A percentile compares a stretch with the other conserved stretches of the same genome.
Conservation (phyloP, 2,888 invertebrate genomes). For the Gibbula magus region DNA sequence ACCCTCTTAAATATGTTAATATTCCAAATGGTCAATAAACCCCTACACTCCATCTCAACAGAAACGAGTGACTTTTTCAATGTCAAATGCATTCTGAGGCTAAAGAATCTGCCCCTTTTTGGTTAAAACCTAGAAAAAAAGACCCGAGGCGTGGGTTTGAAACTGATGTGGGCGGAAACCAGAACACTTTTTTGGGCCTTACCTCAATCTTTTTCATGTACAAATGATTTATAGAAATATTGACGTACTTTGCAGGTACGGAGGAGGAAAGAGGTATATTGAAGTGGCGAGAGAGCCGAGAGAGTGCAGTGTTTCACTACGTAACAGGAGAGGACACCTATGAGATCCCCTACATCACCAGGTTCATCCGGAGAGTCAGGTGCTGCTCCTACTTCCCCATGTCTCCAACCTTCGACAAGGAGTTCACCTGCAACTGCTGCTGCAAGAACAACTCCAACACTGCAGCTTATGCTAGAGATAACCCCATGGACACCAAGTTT, state of each 20-base stretch:
- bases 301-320: slow-evolving; percentile 18
- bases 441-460: background rate
- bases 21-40: too few relatives aligned
- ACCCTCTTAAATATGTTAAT: too few relatives aligned
- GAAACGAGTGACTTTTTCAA: too few relatives aligned
- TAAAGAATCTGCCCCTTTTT: too few relatives aligned
- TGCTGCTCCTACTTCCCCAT: slow-evolving; percentile 53
- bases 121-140: too few relatives aligned
- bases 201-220: background rate
- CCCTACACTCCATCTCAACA: too few relatives aligned
- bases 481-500: background rate
- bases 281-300: slow-evolving; percentile 45
- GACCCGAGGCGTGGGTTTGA: too few relatives aligned
- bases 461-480: background rate
- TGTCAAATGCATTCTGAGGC: too few relatives aligned
- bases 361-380: slow-evolving; percentile 36
- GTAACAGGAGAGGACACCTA: slow-evolving; percentile 30
- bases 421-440: slow-evolving; percentile 32
- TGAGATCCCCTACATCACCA: slow-evolving; percentile 50
- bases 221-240: background rate
- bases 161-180: too few relatives aligned
- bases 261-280: slow-evolving; percentile 54
- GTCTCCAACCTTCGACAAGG: slow-evolving; percentile 52
- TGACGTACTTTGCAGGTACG: slow-evolving; percentile 41
- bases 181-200: too few relatives aligned